Evolutionary conservation across 2,113 vertebrate species (phyloP).

Genomic region (Laticauda colubrina): DNA sequence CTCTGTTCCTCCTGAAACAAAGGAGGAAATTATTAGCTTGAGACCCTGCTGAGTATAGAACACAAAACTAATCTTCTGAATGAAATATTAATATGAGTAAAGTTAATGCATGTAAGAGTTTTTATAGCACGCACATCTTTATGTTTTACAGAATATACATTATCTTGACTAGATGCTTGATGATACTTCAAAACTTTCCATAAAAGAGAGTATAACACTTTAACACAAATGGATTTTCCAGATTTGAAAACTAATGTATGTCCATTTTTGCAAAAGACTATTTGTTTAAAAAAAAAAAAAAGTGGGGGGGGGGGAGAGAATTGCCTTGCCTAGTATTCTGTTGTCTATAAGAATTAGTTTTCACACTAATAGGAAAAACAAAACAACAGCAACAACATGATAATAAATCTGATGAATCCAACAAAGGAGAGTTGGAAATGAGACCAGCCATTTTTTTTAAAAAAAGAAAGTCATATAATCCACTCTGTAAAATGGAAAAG

Average conservation of each 20-base stretch:
- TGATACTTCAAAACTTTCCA: not conserved
- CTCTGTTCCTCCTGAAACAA: conserved; percentile 2
- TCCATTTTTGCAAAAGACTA: not conserved
- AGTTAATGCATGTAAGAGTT: conserved; percentile 46
- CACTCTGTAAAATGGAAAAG: not conserved
- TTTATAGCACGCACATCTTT: conserved; percentile 30
- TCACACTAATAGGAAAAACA: not conserved
- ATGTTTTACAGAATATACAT: conserved; percentile 18
- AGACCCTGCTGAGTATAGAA: conserved; percentile 22
- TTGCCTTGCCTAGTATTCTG: not conserved
- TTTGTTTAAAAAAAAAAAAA: not conserved
- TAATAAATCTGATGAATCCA: not conserved
- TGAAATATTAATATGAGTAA: conserved; percentile 60
- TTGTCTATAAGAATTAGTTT: not conserved
- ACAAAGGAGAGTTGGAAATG: not conserved
- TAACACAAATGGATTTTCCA: not conserved
- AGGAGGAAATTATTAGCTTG: not conserved
- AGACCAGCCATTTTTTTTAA: not conserved
- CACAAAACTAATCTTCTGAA: conserved; percentile 57
- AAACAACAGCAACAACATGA: not conserved
- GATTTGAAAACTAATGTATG: not conserved
- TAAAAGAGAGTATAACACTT: not conserved
- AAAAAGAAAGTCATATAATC: not conserved
- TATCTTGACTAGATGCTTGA: not conserved
- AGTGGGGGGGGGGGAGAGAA: too few relatives aligned